phyloP scores from a whole-genome alignment of 2,888 invertebrate genomes.

The Heliconius aoede region DNA sequence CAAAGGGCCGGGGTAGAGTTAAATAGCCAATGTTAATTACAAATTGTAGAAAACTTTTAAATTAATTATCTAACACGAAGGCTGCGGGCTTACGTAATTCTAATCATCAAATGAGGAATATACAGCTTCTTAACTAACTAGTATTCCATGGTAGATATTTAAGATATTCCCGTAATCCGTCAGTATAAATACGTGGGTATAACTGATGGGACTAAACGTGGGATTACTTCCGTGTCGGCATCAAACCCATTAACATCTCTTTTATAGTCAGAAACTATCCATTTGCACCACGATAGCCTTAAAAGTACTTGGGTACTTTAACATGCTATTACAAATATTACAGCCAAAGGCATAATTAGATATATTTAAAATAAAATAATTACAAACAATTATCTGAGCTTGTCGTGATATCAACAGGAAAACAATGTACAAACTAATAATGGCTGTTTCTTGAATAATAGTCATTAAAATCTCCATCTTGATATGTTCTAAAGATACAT shows the following conservation, averaged over 20 bases:
- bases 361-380: slow-evolving; percentile 6
- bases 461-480: slow-evolving; percentile 14
- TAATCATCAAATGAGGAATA: no score
- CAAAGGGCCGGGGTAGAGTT: not conserved
- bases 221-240: no score
- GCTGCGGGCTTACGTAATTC: not conserved
- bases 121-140: no score
- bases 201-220: no score
- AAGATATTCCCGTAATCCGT: no score
- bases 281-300: not conserved
- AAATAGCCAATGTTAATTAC: not conserved
- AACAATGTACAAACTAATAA: not conserved
- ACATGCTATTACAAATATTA: not conserved
- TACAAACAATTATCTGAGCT: slow-evolving; percentile 3
- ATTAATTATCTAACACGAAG: not conserved
- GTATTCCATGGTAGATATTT: no score
- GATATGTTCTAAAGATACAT: not conserved
- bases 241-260: no score
- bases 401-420: slow-evolving; percentile 20
- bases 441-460: slow-evolving; percentile 9
- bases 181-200: no score
- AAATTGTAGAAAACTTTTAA: not conserved
- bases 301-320: not conserved
- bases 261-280: not conserved
- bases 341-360: not conserved